Evolutionary conservation across 2,888 invertebrate species (phyloP).

Genomic region (Acronicta leporina): DNA sequence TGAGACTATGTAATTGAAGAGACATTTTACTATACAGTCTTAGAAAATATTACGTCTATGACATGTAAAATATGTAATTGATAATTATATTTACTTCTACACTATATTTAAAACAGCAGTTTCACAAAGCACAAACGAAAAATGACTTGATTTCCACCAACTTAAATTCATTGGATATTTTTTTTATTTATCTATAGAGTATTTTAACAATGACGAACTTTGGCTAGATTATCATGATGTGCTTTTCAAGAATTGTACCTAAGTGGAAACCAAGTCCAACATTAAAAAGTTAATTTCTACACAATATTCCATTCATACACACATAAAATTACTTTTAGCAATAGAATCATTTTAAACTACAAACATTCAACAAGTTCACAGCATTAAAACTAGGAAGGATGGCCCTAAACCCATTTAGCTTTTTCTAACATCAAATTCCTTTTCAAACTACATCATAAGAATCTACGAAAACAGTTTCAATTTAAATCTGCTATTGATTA

Average conservation of each 20-base stretch:
- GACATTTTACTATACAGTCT: conserved; percentile 61
- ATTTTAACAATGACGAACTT: conserved; percentile 39
- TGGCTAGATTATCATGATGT: conserved; percentile 28
- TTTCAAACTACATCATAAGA: conserved; percentile 16
- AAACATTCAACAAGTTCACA: conserved; percentile 53
- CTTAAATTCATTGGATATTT: conserved; percentile 9
- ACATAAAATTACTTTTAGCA: conserved; percentile 40
- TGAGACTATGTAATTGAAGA: conserved; percentile 59
- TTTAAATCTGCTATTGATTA: conserved; percentile 18
- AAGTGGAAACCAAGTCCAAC: conserved; percentile 44
- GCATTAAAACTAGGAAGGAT: conserved; percentile 45
- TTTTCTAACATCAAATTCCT: conserved; percentile 38
- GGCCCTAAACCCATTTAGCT: conserved; percentile 50
- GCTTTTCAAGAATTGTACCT: conserved; percentile 20
- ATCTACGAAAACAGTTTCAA: conserved; percentile 29
- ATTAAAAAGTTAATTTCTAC: conserved; percentile 37
- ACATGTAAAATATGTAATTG: conserved; percentile 57
- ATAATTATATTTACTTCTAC: conserved; percentile 52
- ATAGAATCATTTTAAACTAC: conserved; percentile 45
- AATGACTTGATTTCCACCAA: conserved; percentile 51
- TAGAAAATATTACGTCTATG: conserved; percentile 61
- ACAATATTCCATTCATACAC: conserved; percentile 33
- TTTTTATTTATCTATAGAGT: conserved; percentile 34
- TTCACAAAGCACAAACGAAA: conserved; percentile 57
- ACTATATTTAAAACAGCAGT: conserved; percentile 54